Conservation (phyloP, 2,113 vertebrate genomes). For the Columba livia region DNA sequence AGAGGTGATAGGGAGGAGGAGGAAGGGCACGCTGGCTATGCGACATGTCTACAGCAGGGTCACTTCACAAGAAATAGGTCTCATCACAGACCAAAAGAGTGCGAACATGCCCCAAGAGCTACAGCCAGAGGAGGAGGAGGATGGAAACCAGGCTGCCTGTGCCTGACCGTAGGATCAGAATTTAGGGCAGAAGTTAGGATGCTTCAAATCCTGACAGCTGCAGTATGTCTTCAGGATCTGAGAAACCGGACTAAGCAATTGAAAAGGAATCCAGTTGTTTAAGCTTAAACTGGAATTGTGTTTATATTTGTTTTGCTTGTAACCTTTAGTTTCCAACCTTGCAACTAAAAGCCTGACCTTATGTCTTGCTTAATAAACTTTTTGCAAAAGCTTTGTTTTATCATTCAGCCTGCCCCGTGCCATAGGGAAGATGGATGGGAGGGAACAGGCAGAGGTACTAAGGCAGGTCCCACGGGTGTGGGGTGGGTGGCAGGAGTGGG, state of each 20-base stretch:
- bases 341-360: slow-evolving; percentile 50
- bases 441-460: not conserved
- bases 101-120: accelerated
- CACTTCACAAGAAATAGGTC: not conserved
- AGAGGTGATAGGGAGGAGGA: not conserved
- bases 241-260: slow-evolving; percentile 27
- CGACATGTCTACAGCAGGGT: too few species aligned
- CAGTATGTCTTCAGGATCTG: slow-evolving; percentile 15
- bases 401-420: not conserved
- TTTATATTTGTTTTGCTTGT: slow-evolving; percentile 57
- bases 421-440: not conserved
- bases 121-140: not conserved
- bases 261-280: slow-evolving; percentile 63
- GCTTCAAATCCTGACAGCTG: slow-evolving; percentile 37
- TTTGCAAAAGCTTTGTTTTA: slow-evolving; percentile 28
- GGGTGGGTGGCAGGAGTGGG: not conserved
- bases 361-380: slow-evolving; percentile 6
- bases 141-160: not conserved
- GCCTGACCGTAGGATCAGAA: not conserved
- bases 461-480: not conserved
- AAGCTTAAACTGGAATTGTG: slow-evolving; percentile 37
- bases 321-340: slow-evolving; percentile 28
- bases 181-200: not conserved
- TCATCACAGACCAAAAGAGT: not conserved
- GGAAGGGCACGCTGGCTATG: accelerated